Evolutionary conservation across 1,140 invertebrate species (phyloP), one percentile per base, ranked within the genome.

Genomic region (Anoplolepis gracilipes): DNA sequence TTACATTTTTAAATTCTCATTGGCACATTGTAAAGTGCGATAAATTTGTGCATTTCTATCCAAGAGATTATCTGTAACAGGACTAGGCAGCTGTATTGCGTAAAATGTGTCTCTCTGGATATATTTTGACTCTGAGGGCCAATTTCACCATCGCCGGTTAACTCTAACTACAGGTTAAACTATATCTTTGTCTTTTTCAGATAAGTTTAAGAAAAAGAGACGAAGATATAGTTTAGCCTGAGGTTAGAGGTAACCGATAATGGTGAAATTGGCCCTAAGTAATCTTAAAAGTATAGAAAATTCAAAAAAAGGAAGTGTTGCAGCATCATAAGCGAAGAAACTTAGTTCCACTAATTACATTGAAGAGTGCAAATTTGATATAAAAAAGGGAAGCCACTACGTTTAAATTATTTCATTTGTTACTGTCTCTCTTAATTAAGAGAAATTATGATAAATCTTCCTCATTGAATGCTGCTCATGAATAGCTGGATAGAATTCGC

Each of bases 1-100:
- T 77, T 81, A 53, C 4, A 57, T 57, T 72, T 67, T 65, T 19
- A 39, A 19, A 42, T 46, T 87, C 42, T 89, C 8, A 85, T 90
- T 89, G 87, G 88, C 88, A 90, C 88, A 36, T 75, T 39, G 28
- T 39, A 55, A 55, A 84, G 65, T 72, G 59, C 55, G 49, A 46
- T 16, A 69, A 72, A 72, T 62, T 88, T 82, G 78, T 88, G 85
- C 78, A 78, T 22, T 81, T 85, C 25, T 72, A 82, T 42, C 25
- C 3, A 22, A 59, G 67, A 82, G 53, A 82, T 46, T 59, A n/a
- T 16, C n/a, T 36, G 28, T 82, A 70, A 79, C 3, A 69, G 13
- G 19, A 13, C 62, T 59, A 59, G 1, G 22, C 16, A 70, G 46
- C 59, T 13, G 10, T 79, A 22, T 79, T 49, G 46, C 1, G 3